Percentiles rank a stretch among this genome's conserved stretches.
Conservation (phyloP, 2,113 vertebrate species). For the Petromus typicus region DNA sequence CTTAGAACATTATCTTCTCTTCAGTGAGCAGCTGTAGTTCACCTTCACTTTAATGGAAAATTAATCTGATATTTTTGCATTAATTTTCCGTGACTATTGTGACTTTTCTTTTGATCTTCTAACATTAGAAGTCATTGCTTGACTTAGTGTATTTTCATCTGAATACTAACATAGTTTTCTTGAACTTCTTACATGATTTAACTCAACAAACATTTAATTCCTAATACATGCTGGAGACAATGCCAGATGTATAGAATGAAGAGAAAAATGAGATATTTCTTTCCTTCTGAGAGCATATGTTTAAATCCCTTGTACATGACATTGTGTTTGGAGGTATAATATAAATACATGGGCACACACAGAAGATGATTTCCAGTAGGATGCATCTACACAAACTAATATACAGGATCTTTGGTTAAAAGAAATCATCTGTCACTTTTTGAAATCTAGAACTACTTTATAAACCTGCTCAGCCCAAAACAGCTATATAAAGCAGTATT, state of each 20-base stretch:
- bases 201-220: constrained; percentile 25
- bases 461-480: not conserved
- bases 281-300: too few species aligned
- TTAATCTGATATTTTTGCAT: constrained; percentile 41
- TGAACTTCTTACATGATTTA: constrained; percentile 10
- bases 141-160: constrained; percentile 51
- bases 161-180: constrained; percentile 50
- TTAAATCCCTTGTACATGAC: not conserved
- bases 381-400: not conserved
- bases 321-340: constrained; percentile 12
- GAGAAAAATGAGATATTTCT: constrained; percentile 18
- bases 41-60: constrained; percentile 66
- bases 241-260: not conserved
- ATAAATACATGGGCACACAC: not conserved
- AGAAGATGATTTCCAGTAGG: not conserved
- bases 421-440: constrained; percentile 13
- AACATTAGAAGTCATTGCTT: not conserved
- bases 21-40: constrained; percentile 44
- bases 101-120: constrained; percentile 48
- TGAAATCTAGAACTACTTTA: not conserved
- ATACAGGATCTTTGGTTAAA: not conserved
- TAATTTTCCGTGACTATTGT: constrained; percentile 56
- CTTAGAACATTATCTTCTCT: constrained; percentile 46
- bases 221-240: not conserved
- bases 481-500: not conserved